Evolutionary conservation across 1,140 invertebrate genomes (phyloP).

Genomic region (Rhagoletis zephyria): DNA sequence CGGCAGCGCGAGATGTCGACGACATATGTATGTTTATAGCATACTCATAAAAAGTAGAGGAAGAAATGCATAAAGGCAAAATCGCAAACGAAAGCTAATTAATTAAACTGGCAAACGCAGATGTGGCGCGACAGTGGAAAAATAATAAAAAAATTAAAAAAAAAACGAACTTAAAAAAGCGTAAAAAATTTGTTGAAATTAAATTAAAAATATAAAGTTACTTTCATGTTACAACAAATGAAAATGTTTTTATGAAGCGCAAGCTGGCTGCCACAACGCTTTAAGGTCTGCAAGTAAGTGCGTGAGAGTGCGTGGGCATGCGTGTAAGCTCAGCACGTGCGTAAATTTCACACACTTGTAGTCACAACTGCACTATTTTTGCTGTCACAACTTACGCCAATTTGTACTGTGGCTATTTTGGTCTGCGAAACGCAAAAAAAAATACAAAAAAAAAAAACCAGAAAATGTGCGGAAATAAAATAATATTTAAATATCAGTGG

Average conservation of each 20-base stretch:
- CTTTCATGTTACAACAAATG: not conserved
- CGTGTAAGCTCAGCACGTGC: not conserved
- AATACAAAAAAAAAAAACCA: not conserved
- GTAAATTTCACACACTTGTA: not conserved
- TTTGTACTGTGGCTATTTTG: not conserved
- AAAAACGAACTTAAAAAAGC: not conserved
- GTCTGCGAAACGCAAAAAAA: not conserved
- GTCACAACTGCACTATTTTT: not conserved
- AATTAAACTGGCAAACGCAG: constrained; percentile 50
- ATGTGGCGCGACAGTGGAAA: constrained; percentile 12
- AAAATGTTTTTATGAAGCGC: not conserved
- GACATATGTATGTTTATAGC: too few relatives aligned
- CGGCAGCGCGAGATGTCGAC: not conserved
- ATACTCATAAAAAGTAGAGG: not conserved
- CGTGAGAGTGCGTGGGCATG: not conserved
- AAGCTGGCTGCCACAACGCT: not conserved
- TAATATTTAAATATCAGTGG: constrained; percentile 11
- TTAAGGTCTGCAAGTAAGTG: not conserved
- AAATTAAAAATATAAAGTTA: constrained; percentile 39
- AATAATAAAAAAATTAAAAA: constrained; percentile 18
- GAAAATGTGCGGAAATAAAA: not conserved
- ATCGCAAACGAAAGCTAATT: constrained; percentile 31
- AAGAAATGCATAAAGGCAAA: not conserved
- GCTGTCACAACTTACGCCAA: not conserved
- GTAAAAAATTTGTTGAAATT: constrained; percentile 14